Evolutionary conservation across 1,140 invertebrate species (phyloP), one percentile per base, ranked within the genome.

Genomic region (Conopomorpha cramerella): DNA sequence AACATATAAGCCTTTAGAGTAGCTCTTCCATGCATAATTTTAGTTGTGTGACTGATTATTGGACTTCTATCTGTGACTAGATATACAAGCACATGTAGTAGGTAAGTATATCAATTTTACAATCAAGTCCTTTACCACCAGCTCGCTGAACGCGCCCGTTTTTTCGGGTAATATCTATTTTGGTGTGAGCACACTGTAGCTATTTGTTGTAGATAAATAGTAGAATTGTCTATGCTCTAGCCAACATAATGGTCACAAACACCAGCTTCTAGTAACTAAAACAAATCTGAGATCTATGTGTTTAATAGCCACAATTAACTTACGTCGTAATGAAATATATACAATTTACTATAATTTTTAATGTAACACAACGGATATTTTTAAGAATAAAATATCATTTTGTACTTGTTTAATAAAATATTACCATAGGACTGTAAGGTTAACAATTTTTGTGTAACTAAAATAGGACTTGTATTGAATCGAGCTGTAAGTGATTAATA

Each of bases 331-430:
- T 55, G 41, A 57, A 56, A n/a, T n/a, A 55, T 68, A 63, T 70
- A 68, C 63, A 70, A 74, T 55, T 66, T 63, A 74, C 55, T 57
- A 51, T 74, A 71, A 61, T 64, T 65, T 53, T 74, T n/a, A n/a
- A n/a, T n/a, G n/a, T n/a, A n/a, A n/a, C n/a, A n/a, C n/a, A n/a
- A 62, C 65, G 64, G 55, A 62, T 63, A 66, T 59, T 62, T 70
- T 63, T 71, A 70, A 71, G 62, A 51, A 53, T 58, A 55, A 67
- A 64, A 67, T 71, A 74, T 74, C 66, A 71, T 74, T 74, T 74
- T 74, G 66, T 74, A 74, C 70, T 74, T 74, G 66, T 70, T 63
- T 74, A 68, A 63, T 60, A n/a, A n/a, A n/a, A n/a, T 64, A 72
- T 70, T 71, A 74, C 66, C 66, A 68, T 74, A 74, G 66, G 28